A percentile compares a stretch with the other conserved stretches of the same genome.
Evolutionary conservation across 1,140 invertebrate species (phyloP).

Genomic region (Phthorimaea operculella): DNA sequence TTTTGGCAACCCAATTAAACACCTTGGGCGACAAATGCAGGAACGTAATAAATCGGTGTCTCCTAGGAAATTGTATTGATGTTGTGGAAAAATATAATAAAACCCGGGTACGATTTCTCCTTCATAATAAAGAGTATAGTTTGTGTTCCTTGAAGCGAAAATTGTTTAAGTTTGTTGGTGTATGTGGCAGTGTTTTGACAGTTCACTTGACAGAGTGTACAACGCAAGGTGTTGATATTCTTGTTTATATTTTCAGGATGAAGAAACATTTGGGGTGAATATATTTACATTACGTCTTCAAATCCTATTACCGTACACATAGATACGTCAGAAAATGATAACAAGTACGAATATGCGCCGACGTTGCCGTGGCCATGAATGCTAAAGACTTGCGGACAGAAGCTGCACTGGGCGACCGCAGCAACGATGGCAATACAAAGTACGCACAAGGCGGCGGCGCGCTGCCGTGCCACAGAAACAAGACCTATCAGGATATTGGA

Average conservation of each 20-base stretch:
- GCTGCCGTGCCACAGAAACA: constrained; percentile 39
- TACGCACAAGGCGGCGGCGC: constrained; percentile 34
- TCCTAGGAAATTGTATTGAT: constrained; percentile 66
- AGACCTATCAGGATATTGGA: constrained; percentile 48
- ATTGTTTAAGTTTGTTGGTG: neutral
- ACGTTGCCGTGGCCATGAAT: constrained; percentile 43
- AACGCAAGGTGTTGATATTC: constrained; percentile 34
- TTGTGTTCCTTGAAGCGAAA: no score
- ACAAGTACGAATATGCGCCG: constrained; percentile 18
- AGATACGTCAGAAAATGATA: constrained; percentile 13
- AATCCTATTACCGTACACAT: neutral
- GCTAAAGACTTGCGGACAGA: constrained; percentile 53
- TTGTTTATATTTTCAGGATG: constrained; percentile 64
- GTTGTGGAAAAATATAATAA: constrained; percentile 20
- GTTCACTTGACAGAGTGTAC: constrained; percentile 38
- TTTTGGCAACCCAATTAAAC: constrained; percentile 1
- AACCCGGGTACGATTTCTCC: no score
- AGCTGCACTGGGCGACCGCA: constrained; percentile 35
- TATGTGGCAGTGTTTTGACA: constrained; percentile 67
- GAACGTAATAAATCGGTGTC: constrained; percentile 64
- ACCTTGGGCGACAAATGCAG: constrained; percentile 34
- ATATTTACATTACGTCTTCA: no score
- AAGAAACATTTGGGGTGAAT: neutral
- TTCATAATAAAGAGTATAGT: no score
- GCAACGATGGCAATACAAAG: constrained; percentile 46